These are phyloP conservation scores for Lepisosteus osseus DNA, from an alignment of 2,113 vertebrate genomes.

Conservation along the genomic window DNA sequence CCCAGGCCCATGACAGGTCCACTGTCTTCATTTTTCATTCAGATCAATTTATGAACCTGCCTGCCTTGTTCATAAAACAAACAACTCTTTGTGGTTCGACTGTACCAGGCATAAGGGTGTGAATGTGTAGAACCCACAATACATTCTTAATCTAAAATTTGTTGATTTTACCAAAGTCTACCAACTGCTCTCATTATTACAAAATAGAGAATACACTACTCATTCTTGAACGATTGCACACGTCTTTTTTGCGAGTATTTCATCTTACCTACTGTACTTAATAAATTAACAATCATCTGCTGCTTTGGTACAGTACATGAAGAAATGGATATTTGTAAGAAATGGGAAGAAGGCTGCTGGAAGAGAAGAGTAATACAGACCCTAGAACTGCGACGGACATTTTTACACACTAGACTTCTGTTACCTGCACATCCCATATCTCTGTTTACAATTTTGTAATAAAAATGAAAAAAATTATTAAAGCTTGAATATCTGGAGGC, in stretches of 20 bases:
- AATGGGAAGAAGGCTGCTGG: background rate
- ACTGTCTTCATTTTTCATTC: no score
- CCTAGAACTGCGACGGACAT: no score
- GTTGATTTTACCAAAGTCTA: background rate
- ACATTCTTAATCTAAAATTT: background rate
- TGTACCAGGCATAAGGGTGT: constrained; percentile 6
- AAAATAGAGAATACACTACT: no score
- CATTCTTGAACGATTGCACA: background rate
- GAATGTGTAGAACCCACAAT: constrained; percentile 4
- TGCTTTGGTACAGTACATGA: background rate
- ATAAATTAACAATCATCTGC: background rate
- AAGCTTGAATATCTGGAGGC: no score
- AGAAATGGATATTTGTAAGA: background rate
- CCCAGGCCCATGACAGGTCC: no score
- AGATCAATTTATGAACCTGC: no score
- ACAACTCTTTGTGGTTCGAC: background rate
- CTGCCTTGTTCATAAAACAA: no score
- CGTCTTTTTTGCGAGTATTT: background rate
- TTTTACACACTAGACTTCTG: no score
- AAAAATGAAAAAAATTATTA: no score
- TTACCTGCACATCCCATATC: no score
- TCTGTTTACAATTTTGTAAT: no score
- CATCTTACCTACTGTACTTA: background rate
- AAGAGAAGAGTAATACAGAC: background rate
- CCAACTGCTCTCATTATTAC: no score